These are phyloP conservation scores for Lordiphosa mommai DNA, from an alignment of 1,140 invertebrate genomes.

Conservation along the genomic window DNA sequence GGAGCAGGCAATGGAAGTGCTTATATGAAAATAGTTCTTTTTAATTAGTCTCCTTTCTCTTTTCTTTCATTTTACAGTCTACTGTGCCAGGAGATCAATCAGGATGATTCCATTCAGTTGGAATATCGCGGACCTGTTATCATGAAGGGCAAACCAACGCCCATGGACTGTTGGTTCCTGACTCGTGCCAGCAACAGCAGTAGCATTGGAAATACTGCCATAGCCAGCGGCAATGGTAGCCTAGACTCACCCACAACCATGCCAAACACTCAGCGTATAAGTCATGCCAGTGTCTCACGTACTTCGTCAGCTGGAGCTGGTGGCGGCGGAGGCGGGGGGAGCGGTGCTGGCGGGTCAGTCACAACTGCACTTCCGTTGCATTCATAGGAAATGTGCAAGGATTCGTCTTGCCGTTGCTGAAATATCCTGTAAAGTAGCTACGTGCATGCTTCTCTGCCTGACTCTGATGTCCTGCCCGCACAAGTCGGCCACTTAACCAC, in stretches of 20 bases:
- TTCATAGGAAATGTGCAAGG: slow-evolving; percentile 63
- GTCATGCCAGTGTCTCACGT: slow-evolving; percentile 60
- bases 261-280: slow-evolving; percentile 30
- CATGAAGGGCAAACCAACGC: slow-evolving; percentile 97
- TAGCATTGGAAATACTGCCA: slow-evolving; percentile 18
- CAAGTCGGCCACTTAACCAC: slow-evolving; percentile 67
- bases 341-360: slow-evolving; percentile 15
- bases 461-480: slow-evolving; percentile 19
- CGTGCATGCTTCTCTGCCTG: slow-evolving; percentile 34
- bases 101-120: slow-evolving; percentile 91
- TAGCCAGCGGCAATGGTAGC: slow-evolving; percentile 51
- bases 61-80: slow-evolving; percentile 85
- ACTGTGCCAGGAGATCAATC: slow-evolving; percentile 90
- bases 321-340: neutral
- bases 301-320: slow-evolving; percentile 38
- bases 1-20: too few species aligned
- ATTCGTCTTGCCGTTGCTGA: slow-evolving; percentile 70
- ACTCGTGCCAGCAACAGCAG: slow-evolving; percentile 80
- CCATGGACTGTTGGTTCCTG: slow-evolving; percentile 97
- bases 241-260: slow-evolving; percentile 59
- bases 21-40: too few species aligned
- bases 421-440: slow-evolving; percentile 65
- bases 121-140: slow-evolving; percentile 94
- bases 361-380: slow-evolving; percentile 28
- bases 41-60: slow-evolving; percentile 4